phyloP scores from a whole-genome alignment of 2,888 invertebrate genomes.

The Tolmerus cingulatus region DNA sequence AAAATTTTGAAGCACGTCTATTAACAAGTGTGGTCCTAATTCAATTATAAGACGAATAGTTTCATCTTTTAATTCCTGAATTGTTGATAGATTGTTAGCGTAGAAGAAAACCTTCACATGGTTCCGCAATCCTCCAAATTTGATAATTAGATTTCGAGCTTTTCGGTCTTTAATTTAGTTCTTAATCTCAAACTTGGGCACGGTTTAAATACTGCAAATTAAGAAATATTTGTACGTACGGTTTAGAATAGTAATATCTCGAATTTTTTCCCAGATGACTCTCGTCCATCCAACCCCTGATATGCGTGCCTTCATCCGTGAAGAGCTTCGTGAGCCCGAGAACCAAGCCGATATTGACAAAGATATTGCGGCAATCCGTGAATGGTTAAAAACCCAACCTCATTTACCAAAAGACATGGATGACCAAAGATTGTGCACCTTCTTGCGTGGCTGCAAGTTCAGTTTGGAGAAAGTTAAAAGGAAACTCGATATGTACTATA shows the following conservation, averaged over 20 bases:
- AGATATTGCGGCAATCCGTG: constrained; percentile 71
- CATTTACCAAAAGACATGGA: constrained; percentile 75
- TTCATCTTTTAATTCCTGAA: too few relatives aligned
- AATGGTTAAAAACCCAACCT: constrained; percentile 74
- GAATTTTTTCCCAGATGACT: constrained; percentile 64
- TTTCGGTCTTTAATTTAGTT: too few relatives aligned
- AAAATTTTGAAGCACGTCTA: too few relatives aligned
- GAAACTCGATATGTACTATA: constrained; percentile 88
- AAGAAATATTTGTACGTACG: neutral
- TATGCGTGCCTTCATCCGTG: constrained; percentile 72
- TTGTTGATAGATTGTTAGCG: too few relatives aligned
- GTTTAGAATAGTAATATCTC: neutral
- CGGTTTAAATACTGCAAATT: neutral
- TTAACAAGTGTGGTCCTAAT: too few relatives aligned
- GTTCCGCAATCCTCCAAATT: too few relatives aligned
- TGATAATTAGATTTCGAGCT: too few relatives aligned
- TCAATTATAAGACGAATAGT: too few relatives aligned
- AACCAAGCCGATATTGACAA: constrained; percentile 67
- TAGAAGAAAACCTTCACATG: too few relatives aligned
- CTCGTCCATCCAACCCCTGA: constrained; percentile 74
- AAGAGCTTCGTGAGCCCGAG: constrained; percentile 73
- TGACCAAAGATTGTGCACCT: constrained; percentile 80
- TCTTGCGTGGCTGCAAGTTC: constrained; percentile 86
- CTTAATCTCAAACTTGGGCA: too few relatives aligned
- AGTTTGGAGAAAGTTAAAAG: constrained; percentile 85